A percentile compares a stretch with the other conserved stretches of the same genome.
phyloP scores from a whole-genome alignment of 2,113 vertebrate genomes.

The Empidonax alnorum region DNA sequence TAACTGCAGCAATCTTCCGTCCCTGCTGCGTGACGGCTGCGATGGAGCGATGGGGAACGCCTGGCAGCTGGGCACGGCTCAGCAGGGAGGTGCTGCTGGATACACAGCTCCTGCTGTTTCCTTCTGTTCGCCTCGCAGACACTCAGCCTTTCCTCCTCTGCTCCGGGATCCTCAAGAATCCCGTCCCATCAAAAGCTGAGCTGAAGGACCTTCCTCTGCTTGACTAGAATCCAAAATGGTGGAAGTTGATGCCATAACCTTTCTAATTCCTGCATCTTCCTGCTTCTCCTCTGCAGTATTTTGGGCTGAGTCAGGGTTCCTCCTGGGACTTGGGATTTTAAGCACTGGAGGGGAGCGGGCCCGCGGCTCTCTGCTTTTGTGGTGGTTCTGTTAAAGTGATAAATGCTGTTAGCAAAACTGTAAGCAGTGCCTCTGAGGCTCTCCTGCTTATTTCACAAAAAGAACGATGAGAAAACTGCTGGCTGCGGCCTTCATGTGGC shows the following conservation, averaged over 20 bases:
- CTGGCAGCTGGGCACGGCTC: not conserved
- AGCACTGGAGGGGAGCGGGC: not conserved
- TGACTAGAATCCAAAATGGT: not conserved
- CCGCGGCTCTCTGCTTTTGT: slow-evolving; percentile 30
- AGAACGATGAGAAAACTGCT: not conserved
- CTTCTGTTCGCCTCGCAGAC: slow-evolving; percentile 81
- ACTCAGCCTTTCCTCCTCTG: slow-evolving; percentile 81
- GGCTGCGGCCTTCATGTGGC: not conserved
- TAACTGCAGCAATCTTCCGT: not conserved
- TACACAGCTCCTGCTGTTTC: slow-evolving; percentile 74
- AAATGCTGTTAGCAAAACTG: not conserved
- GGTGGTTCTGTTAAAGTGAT: slow-evolving; percentile 64
- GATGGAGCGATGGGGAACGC: not conserved
- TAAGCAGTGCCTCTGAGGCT: not conserved
- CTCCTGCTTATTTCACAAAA: not conserved
- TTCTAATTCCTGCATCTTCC: not conserved
- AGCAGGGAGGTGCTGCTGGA: slow-evolving; percentile 62
- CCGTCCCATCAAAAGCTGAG: slow-evolving; percentile 86
- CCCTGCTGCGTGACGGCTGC: not conserved
- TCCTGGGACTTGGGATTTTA: not conserved
- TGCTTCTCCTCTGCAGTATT: not conserved
- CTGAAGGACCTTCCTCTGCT: slow-evolving; percentile 9
- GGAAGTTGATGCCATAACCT: not conserved
- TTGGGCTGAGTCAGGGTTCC: slow-evolving; percentile 3
- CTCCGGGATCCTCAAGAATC: slow-evolving; percentile 78